phyloP scores from a whole-genome alignment of 2,797 vertebrate genomes.

The Megalops cyprinoides region DNA sequence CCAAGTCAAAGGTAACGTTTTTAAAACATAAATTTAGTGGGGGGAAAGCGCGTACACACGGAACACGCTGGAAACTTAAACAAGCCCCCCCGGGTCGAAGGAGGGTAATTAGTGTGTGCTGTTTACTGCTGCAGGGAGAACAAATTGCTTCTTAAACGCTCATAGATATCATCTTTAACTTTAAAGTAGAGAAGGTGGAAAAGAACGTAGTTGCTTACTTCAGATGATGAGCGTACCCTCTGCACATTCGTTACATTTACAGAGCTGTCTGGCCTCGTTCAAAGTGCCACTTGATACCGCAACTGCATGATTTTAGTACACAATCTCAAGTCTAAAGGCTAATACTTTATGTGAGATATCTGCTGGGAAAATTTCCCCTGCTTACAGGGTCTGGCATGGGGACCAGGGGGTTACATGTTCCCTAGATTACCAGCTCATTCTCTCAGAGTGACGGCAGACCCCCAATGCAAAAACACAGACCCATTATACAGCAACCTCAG shows the following conservation, averaged over 20 bases:
- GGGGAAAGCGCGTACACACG: conserved; percentile 50
- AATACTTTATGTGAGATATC: conserved; percentile 85
- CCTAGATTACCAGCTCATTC: background rate
- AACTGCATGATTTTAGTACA: conserved; percentile 78
- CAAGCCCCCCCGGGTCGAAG: conserved; percentile 51
- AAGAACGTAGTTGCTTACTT: conserved; percentile 73
- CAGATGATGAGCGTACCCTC: conserved; percentile 81
- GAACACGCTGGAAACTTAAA: conserved; percentile 68
- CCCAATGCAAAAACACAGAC: background rate
- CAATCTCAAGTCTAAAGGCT: conserved; percentile 82
- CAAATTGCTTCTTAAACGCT: conserved; percentile 75
- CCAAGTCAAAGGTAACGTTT: conserved; percentile 76
- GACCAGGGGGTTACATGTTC: background rate
- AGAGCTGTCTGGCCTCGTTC: conserved; percentile 80
- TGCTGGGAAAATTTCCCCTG: conserved; percentile 70
- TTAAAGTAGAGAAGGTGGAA: conserved; percentile 73
- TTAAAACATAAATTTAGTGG: conserved; percentile 76
- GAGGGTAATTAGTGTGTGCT: conserved; percentile 81
- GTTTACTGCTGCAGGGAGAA: conserved; percentile 76
- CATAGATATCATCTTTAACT: conserved; percentile 86
- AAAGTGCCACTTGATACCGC: conserved; percentile 77
- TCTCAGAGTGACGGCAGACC: background rate
- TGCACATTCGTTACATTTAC: conserved; percentile 86
- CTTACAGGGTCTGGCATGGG: background rate
- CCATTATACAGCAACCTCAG: background rate